Base-by-base conservation (phyloP, 1,140 invertebrate species). In the Musca domestica region DNA sequence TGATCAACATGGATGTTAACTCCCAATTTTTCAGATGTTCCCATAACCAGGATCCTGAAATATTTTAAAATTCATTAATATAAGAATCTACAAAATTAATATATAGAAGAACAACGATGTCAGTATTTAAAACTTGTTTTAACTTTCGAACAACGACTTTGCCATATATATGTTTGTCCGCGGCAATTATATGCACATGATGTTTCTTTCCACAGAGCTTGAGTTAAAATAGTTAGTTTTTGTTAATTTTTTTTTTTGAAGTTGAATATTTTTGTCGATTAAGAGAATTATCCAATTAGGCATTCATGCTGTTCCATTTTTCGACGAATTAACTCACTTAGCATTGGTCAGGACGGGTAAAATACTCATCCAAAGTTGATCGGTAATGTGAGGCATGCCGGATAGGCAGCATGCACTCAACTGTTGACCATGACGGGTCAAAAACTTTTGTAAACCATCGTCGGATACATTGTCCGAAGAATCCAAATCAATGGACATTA, bases 381-480 rank as follows among this genome's bases (percentile, higher is more conserved):
- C 98, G 1, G 96, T 96, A 71, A 99, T 93, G 79, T 99, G 97
- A 1, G 96, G 91, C 91, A 99, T 99, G 30, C 98, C 98, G 48
- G 93, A 94, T 1, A 99, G 84, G 67, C 90, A 89, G 19, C 99
- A 85, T 0, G 94, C 98, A 78, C 87, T 88, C 12, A 99, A 84
- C 81, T 97, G 94, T 69, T 89, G 86, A 0, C 96, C 98, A 82
- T 96, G 89, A 51, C 91, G 88, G 51, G 91, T 92, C 25, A 99
- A 82, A 81, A 99, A 97, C 76, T 95, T 94, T 70, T 94, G 90
- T 22, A 99, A 86, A 7, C 89, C 91, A 75, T 97, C 95, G 78
- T 99, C 98, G 2, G 89, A 91, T 52, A 99, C 84, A 81, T 96
- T 99, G 79, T 98, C 95, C 0, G 96, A 99, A 67, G 94, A 89